Conservation (phyloP, 1,140 invertebrate genomes). For the Aphis craccivora region DNA sequence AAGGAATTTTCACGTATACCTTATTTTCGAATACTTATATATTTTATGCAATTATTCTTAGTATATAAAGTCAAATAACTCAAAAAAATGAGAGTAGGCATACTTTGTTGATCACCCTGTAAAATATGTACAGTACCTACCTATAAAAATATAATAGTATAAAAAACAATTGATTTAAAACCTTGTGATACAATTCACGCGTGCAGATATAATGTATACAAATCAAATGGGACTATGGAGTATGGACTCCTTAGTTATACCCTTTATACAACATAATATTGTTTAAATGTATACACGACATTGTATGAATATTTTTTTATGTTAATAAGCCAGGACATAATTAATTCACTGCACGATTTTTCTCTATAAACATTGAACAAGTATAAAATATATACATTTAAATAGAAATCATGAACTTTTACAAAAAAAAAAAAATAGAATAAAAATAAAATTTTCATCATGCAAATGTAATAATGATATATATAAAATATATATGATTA, state of each 20-base stretch:
- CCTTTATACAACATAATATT: background rate
- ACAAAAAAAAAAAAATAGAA: no score
- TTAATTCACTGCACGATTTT: background rate
- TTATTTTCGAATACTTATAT: no score
- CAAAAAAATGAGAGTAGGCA: background rate
- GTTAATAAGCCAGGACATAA: background rate
- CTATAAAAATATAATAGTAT: background rate
- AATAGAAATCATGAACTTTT: background rate
- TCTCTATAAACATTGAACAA: background rate
- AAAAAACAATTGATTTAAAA: background rate
- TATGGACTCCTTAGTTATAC: background rate
- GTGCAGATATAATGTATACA: background rate
- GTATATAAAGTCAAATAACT: no score
- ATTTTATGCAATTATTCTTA: no score
- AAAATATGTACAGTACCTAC: background rate
- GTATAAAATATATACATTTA: background rate
- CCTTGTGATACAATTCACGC: background rate
- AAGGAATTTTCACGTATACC: no score
- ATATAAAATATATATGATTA: background rate
- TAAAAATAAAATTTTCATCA: background rate
- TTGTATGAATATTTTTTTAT: background rate
- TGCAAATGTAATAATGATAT: background rate
- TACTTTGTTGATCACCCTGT: background rate
- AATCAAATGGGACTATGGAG: background rate
- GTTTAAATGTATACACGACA: background rate